phyloP scores from a whole-genome alignment of 2,888 invertebrate genomes.

The Meiosimyza platycephala region DNA sequence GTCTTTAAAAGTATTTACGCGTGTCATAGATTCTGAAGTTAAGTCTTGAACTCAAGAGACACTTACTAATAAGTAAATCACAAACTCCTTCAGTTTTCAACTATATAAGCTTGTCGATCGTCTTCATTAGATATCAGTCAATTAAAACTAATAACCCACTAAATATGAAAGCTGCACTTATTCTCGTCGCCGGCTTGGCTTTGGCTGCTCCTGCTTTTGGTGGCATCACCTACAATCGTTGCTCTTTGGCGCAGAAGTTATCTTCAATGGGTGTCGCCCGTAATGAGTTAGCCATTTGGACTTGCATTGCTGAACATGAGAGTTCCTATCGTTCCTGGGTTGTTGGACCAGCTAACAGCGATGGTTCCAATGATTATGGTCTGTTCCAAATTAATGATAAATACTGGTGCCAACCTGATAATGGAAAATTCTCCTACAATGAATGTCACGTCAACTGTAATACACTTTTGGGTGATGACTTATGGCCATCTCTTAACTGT shows the following conservation, averaged over 20 bases:
- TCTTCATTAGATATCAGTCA: neutral
- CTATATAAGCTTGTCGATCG: neutral
- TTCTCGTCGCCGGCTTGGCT: conserved; percentile 1
- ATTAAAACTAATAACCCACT: neutral
- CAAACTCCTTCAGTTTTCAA: too few relatives aligned
- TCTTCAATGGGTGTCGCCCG: conserved; percentile 53
- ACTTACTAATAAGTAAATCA: too few relatives aligned
- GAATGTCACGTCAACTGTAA: conserved; percentile 55
- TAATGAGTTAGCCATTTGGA: conserved; percentile 53
- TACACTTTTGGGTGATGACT: conserved; percentile 55
- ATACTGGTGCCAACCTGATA: conserved; percentile 57
- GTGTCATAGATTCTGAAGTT: too few relatives aligned
- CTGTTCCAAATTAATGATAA: conserved; percentile 54
- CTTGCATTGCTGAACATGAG: conserved; percentile 57
- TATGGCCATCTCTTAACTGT: conserved; percentile 54
- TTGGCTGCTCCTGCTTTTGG: too few relatives aligned
- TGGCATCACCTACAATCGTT: conserved; percentile 44
- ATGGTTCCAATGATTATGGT: conserved; percentile 65
- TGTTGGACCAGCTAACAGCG: conserved; percentile 67
- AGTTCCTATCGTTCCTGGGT: conserved; percentile 64
- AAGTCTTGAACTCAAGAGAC: too few relatives aligned
- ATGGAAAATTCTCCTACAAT: conserved; percentile 52
- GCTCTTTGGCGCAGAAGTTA: conserved; percentile 55
- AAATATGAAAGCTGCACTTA: neutral
- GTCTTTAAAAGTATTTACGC: too few relatives aligned